Base-by-base conservation (phyloP, 2,888 invertebrate species). In the Scaptomyza flava region DNA sequence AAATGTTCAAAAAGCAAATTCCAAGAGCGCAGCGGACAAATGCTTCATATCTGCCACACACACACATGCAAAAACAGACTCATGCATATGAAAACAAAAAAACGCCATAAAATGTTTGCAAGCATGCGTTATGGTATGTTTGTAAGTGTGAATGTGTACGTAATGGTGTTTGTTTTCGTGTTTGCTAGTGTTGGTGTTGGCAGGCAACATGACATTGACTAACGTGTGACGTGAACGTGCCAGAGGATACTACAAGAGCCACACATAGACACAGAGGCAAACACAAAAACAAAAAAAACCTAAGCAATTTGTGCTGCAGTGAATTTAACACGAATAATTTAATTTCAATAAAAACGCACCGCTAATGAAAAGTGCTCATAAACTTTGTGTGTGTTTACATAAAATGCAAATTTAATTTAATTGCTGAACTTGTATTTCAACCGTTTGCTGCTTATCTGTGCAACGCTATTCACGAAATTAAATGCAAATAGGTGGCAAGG, bases 321-420 rank as follows among this genome's bases (percentile, higher is more conserved):
- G 70, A 84, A 82, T 74, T 79, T 65, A 81, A 72, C 82, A 82
- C 78, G 78, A 80, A 83, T 86, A 85, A 85, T 83, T 83, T 83
- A 78, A 85, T 83, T 83, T 83, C 82, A 82, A 84, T 81, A 85
- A 85, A 79, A 83, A 76, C 68, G 68, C 63, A 64, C 14, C 45
- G 46, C 59, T 53, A 63, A 65, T 50, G 34, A 65, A 68, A 68
- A 69, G 66, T 69, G 79, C 70, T 47, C 77, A 68, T 75, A 75
- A 67, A 67, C 75, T 57, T 45, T 52, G 30, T 50, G 36, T 38
- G 36, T 36, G 75, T 75, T 75, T 72, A 76, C 65, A 74, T 47
- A 54, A 68, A 68, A 72, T 73, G 73, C 71, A 4, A 75, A 82
- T 85, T 78, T 62, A 80, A 85, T 74, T 74, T 74, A 74, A 74